Conservation (phyloP, 2,797 vertebrate species). For the Novumbra hubbsi region DNA sequence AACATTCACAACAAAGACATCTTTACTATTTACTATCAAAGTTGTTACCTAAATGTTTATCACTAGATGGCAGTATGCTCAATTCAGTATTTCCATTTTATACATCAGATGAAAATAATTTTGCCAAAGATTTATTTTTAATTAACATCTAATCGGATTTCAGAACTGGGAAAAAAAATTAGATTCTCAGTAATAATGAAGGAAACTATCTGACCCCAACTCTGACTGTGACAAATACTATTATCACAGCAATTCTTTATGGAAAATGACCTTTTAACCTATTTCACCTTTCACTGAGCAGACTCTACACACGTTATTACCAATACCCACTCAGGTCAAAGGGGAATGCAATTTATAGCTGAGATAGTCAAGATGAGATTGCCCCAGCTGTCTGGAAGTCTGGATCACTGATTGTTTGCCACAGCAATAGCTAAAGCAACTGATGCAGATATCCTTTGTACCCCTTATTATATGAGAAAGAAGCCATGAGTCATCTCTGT, state of each 20-base stretch:
- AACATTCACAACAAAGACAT: no score
- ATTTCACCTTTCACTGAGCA: neutral
- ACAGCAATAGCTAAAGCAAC: constrained; percentile 18
- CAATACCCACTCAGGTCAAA: neutral
- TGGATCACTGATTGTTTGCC: constrained; percentile 43
- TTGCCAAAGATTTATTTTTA: neutral
- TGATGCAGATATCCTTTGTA: constrained; percentile 50
- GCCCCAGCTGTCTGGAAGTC: constrained; percentile 46
- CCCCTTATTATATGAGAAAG: neutral
- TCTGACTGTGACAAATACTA: neutral
- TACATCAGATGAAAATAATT: constrained; percentile 1
- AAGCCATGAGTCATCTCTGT: neutral
- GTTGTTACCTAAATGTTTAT: neutral
- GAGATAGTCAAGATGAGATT: neutral
- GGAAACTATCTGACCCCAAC: neutral
- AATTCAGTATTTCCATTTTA: constrained; percentile 10
- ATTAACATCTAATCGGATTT: neutral
- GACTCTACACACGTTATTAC: neutral
- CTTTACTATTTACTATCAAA: no score
- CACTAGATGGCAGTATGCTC: constrained; percentile 58
- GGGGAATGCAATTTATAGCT: neutral
- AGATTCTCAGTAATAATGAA: neutral
- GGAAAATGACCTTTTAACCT: neutral
- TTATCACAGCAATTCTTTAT: neutral
- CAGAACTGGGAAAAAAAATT: neutral